Conservation (phyloP, 1,140 invertebrate species). For the Aphis gossypii region DNA sequence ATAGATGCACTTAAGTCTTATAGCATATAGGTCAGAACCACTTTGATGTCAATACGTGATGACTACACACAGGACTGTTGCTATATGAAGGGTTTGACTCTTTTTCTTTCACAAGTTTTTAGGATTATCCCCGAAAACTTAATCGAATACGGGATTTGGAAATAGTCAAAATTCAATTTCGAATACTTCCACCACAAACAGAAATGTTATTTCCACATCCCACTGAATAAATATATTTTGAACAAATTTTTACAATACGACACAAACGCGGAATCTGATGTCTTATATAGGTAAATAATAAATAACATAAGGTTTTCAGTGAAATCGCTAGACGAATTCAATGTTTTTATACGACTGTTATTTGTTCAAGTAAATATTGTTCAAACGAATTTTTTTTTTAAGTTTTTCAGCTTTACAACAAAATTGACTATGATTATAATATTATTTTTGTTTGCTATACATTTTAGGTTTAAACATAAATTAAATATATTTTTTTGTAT, state of each 20-base stretch:
- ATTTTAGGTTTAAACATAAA: neutral
- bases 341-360: neutral
- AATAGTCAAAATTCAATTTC: conserved; percentile 39
- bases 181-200: neutral
- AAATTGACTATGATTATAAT: too few relatives aligned
- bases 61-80: neutral
- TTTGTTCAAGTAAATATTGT: neutral
- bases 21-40: neutral
- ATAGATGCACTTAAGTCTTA: neutral
- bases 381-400: too few relatives aligned
- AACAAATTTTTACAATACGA: neutral
- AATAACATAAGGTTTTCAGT: neutral
- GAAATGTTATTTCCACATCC: neutral
- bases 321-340: neutral
- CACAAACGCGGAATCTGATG: neutral
- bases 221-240: neutral
- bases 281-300: neutral
- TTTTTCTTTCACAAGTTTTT: conserved; percentile 19
- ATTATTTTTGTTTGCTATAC: too few relatives aligned
- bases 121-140: conserved; percentile 17
- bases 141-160: conserved; percentile 36
- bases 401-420: too few relatives aligned
- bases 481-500: neutral
- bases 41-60: conserved; percentile 43
- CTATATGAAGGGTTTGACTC: neutral